These are phyloP conservation scores for Piscicola geometra DNA, from an alignment of 2,888 invertebrate species.

Conservation along the genomic window DNA sequence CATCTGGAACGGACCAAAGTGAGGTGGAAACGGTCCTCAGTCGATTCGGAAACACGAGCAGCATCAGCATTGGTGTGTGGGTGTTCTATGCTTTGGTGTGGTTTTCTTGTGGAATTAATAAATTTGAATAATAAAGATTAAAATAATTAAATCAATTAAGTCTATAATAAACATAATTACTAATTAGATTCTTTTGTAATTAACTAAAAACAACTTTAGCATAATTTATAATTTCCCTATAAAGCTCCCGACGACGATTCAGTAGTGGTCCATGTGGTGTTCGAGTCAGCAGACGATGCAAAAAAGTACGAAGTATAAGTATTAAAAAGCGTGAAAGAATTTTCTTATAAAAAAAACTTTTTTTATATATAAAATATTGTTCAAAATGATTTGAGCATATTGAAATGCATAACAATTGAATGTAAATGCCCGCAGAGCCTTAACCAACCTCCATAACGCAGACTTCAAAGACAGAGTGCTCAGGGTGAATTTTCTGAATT, in stretches of 20 bases:
- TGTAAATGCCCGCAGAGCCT: neutral
- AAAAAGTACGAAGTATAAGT: too few relatives aligned
- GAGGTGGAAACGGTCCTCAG: neutral
- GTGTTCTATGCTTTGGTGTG: too few relatives aligned
- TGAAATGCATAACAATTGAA: neutral
- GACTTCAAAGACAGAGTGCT: slow-evolving; percentile 78
- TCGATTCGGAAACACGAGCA: slow-evolving; percentile 28
- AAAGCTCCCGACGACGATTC: slow-evolving; percentile 6
- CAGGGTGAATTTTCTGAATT: slow-evolving; percentile 66
- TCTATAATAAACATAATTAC: too few relatives aligned
- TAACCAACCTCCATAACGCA: slow-evolving; percentile 67
- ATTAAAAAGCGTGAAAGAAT: too few relatives aligned
- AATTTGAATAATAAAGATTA: too few relatives aligned
- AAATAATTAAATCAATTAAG: too few relatives aligned
- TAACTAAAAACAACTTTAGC: too few relatives aligned
- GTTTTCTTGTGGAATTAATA: too few relatives aligned
- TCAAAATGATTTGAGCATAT: neutral
- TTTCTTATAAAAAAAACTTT: too few relatives aligned
- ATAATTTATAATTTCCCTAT: too few relatives aligned
- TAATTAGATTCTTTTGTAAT: too few relatives aligned
- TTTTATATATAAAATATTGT: neutral
- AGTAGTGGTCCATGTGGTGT: slow-evolving; percentile 19
- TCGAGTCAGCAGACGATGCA: slow-evolving; percentile 30
- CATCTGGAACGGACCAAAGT: slow-evolving; percentile 5
- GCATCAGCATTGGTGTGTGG: slow-evolving; percentile 8